A percentile compares a stretch with the other conserved stretches of the same genome.
These are phyloP conservation scores for Bombus impatiens DNA, from an alignment of 1,140 invertebrate species.

Conservation along the genomic window DNA sequence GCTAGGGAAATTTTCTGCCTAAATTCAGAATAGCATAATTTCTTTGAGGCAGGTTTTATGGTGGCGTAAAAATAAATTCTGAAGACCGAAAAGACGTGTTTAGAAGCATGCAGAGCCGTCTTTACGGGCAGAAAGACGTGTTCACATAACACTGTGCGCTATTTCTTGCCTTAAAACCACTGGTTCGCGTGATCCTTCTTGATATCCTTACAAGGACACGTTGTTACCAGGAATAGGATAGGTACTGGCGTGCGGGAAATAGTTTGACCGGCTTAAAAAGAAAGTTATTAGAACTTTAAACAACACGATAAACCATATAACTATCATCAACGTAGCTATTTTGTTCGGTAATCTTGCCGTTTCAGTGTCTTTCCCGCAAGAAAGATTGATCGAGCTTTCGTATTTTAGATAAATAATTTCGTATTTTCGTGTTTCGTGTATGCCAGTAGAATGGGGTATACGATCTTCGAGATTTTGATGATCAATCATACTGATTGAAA, in stretches of 20 bases:
- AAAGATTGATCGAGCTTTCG: background rate
- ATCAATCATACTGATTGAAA: background rate
- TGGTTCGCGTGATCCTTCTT: constrained; percentile 55
- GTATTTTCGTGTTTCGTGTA: background rate
- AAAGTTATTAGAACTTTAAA: constrained; percentile 44
- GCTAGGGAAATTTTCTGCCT: too few species aligned
- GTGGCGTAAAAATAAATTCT: constrained; percentile 4
- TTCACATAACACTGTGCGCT: constrained; percentile 33
- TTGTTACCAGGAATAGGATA: constrained; percentile 35
- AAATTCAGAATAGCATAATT: background rate
- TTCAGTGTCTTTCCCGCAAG: background rate
- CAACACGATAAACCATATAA: constrained; percentile 12
- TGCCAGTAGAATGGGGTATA: too few species aligned
- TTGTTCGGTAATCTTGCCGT: background rate
- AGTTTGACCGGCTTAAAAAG: constrained; percentile 48
- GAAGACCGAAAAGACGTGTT: constrained; percentile 9
- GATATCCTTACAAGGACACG: constrained; percentile 55
- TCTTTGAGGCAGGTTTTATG: background rate
- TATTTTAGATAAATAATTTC: background rate
- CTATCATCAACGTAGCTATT: background rate
- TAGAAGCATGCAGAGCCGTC: background rate
- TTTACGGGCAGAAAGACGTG: constrained; percentile 34
- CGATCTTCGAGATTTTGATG: too few species aligned
- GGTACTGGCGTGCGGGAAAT: constrained; percentile 46
- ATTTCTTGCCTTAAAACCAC: constrained; percentile 39